These are phyloP conservation scores for Nematolebias whitei DNA, from an alignment of 2,113 vertebrate species.

Conservation along the genomic window DNA sequence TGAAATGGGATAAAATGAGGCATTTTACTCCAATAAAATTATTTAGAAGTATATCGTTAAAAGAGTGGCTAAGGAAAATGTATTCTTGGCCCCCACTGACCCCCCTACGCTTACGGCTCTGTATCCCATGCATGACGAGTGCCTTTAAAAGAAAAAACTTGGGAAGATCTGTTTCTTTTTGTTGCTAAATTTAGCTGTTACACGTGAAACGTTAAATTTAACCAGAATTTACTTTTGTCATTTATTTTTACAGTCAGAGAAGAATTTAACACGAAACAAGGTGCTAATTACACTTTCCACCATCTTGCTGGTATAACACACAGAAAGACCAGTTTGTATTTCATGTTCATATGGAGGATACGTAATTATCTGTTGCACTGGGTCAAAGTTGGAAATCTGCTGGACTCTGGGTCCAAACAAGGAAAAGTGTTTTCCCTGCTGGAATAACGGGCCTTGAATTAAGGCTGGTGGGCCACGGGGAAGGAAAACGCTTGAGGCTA, in stretches of 20 bases:
- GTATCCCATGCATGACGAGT: background rate
- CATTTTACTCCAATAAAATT: too few species aligned
- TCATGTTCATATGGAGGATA: background rate
- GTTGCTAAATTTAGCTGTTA: too few species aligned
- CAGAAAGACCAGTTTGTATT: background rate
- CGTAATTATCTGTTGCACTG: constrained; percentile 2
- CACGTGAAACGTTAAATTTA: too few species aligned
- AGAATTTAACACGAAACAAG: background rate
- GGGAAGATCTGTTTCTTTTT: too few species aligned
- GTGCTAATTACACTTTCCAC: background rate
- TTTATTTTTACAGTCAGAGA: background rate
- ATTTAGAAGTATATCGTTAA: background rate
- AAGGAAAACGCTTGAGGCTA: background rate
- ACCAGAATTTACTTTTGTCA: too few species aligned
- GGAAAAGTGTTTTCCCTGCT: background rate
- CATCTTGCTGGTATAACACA: background rate
- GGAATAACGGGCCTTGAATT: background rate
- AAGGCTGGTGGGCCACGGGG: background rate
- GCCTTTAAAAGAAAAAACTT: too few species aligned
- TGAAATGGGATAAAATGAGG: background rate
- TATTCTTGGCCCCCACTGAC: background rate
- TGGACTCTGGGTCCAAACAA: background rate
- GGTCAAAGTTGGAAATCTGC: constrained; percentile 8
- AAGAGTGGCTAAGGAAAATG: background rate
- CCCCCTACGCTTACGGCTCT: background rate